Evolutionary conservation across 2,888 invertebrate genomes (phyloP).

Genomic region (Eubasilissa splendida): DNA sequence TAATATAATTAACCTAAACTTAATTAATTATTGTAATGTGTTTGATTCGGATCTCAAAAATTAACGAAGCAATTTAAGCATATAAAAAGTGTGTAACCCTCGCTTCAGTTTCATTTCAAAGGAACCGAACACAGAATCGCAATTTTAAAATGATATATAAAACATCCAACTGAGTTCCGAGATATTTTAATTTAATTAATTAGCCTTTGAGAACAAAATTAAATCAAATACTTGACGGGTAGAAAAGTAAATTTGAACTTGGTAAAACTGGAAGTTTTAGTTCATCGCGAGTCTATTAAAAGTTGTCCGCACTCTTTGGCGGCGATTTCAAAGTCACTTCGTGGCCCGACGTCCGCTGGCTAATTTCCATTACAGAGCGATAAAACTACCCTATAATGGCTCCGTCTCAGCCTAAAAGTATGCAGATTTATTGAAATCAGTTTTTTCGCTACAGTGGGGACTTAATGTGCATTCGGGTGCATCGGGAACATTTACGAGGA

Average conservation of each 20-base stretch:
- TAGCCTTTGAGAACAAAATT: constrained; percentile 20
- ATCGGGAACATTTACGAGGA: background rate
- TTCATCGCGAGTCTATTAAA: constrained; percentile 14
- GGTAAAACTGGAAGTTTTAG: background rate
- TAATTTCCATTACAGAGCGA: constrained; percentile 9
- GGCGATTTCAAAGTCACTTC: constrained; percentile 13
- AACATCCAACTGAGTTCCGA: too few species aligned
- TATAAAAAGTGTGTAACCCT: too few species aligned
- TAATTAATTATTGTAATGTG: too few species aligned
- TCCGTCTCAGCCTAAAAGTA: background rate
- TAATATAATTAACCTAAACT: too few species aligned
- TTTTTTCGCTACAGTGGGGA: background rate
- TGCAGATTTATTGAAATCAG: constrained; percentile 36
- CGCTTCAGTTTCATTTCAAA: too few species aligned
- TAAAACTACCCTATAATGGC: background rate
- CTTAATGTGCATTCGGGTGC: background rate
- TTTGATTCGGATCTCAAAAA: too few species aligned
- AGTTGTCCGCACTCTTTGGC: constrained; percentile 14
- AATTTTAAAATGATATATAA: too few species aligned
- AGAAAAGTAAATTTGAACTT: constrained; percentile 15
- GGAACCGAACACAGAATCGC: too few species aligned
- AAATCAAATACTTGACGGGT: background rate
- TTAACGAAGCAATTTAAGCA: too few species aligned
- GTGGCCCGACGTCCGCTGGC: background rate
- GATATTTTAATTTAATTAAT: constrained; percentile 20